phyloP scores from a whole-genome alignment of 2,888 invertebrate genomes.

The Lingula anatina region DNA sequence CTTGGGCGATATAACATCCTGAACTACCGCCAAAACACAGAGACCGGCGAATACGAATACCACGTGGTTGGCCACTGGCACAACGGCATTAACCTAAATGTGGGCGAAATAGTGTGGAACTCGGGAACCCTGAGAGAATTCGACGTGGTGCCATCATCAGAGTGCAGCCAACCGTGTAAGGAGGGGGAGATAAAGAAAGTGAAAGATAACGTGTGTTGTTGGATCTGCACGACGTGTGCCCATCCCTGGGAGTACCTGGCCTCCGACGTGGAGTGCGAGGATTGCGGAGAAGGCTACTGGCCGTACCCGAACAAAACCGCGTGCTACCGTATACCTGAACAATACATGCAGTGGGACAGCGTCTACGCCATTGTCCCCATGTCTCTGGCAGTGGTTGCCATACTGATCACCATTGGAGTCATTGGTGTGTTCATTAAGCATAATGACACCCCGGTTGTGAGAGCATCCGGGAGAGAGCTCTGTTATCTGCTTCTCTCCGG shows the following conservation, averaged over 20 bases:
- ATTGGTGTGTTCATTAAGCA: slow-evolving; percentile 62
- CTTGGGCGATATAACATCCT: slow-evolving; percentile 55
- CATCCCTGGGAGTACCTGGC: slow-evolving; percentile 40
- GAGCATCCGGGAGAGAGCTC: slow-evolving; percentile 62
- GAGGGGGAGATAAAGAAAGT: slow-evolving; percentile 52
- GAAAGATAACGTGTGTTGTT: slow-evolving; percentile 55
- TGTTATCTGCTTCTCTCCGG: slow-evolving; percentile 63
- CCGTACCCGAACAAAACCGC: slow-evolving; percentile 36
- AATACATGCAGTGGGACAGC: slow-evolving; percentile 43
- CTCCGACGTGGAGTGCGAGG: slow-evolving; percentile 45
- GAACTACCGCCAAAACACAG: slow-evolving; percentile 51
- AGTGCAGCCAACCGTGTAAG: slow-evolving; percentile 52
- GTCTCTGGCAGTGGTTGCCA: slow-evolving; percentile 62
- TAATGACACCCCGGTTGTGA: slow-evolving; percentile 65
- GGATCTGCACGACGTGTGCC: slow-evolving; percentile 51
- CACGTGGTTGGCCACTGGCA: slow-evolving; percentile 57
- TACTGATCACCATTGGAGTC: slow-evolving; percentile 60
- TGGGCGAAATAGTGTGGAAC: slow-evolving; percentile 50
- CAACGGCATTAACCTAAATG: slow-evolving; percentile 53
- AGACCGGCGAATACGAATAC: slow-evolving; percentile 39
- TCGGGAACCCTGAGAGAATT: slow-evolving; percentile 41
- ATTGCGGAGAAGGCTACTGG: slow-evolving; percentile 44
- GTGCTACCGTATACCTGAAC: slow-evolving; percentile 33
- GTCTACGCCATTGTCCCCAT: slow-evolving; percentile 64
- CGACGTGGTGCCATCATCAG: slow-evolving; percentile 50